Percentiles rank a stretch among this genome's conserved stretches.
Conservation (phyloP, 2,113 vertebrate species). For the Peromyscus californicus region DNA sequence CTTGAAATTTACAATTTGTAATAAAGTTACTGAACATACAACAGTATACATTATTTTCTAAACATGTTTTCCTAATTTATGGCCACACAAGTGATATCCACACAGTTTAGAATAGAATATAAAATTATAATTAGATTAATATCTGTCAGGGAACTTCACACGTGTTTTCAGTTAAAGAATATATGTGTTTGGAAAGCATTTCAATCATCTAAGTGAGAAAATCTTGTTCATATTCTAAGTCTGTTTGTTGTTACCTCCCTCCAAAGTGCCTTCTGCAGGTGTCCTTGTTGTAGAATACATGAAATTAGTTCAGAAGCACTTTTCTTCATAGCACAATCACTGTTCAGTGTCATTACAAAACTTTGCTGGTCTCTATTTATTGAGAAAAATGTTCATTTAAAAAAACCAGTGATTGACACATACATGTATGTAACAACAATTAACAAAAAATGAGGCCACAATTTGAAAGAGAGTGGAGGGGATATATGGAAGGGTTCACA, state of each 20-base stretch:
- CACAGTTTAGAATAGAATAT: not conserved
- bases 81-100: not conserved
- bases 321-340: not conserved
- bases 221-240: not conserved
- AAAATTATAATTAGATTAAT: conserved; percentile 33
- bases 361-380: not conserved
- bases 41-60: not conserved
- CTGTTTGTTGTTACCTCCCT: not conserved
- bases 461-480: not conserved
- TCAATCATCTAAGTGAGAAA: not conserved
- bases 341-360: not conserved
- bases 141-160: not conserved
- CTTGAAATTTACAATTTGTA: conserved; percentile 13
- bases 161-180: not conserved
- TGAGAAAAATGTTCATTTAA: not conserved
- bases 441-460: not conserved
- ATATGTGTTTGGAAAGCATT: not conserved
- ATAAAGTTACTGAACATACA: conserved; percentile 5
- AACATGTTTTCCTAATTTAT: not conserved
- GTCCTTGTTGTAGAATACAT: not conserved
- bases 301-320: not conserved
- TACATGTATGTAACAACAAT: not conserved
- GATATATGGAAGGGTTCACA: too few species aligned
- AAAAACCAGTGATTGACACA: not conserved
- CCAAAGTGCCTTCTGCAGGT: not conserved